Evolutionary conservation across 1,140 invertebrate genomes (phyloP).

Genomic region (Xylocopa sonorina): DNA sequence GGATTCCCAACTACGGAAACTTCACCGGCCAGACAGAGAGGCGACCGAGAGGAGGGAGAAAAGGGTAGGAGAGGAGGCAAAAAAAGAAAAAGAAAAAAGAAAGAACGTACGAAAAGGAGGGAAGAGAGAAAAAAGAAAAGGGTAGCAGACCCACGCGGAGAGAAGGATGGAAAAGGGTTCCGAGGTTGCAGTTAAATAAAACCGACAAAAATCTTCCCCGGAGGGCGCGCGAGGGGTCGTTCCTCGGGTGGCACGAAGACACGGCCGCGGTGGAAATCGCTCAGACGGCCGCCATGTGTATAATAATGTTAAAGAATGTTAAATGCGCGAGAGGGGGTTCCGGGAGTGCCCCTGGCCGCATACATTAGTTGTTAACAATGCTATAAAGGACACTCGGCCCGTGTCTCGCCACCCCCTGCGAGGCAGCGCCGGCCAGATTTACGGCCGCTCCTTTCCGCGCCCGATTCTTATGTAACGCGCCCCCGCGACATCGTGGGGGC

Average conservation of each 20-base stretch:
- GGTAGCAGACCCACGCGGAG: neutral
- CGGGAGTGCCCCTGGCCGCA: slow-evolving; percentile 71
- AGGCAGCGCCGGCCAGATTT: slow-evolving; percentile 68
- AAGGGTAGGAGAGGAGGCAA: no score
- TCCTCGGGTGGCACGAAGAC: slow-evolving; percentile 42
- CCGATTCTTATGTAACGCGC: slow-evolving; percentile 72
- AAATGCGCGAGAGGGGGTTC: slow-evolving; percentile 75
- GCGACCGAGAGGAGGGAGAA: neutral
- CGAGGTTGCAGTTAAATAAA: slow-evolving; percentile 69
- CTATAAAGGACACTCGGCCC: slow-evolving; percentile 81
- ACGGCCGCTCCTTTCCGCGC: slow-evolving; percentile 73
- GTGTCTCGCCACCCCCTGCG: slow-evolving; percentile 63
- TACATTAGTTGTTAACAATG: slow-evolving; percentile 83
- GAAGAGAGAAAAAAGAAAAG: slow-evolving; percentile 29
- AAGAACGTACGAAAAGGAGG: slow-evolving; percentile 8
- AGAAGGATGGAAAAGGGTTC: slow-evolving; percentile 52
- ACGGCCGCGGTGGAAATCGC: slow-evolving; percentile 44
- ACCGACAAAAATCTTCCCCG: slow-evolving; percentile 61
- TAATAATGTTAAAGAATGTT: slow-evolving; percentile 82
- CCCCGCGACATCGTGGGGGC: slow-evolving; percentile 42
- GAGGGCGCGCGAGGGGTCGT: slow-evolving; percentile 64
- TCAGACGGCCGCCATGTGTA: slow-evolving; percentile 80
- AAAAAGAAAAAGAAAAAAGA: no score
- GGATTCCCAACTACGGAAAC: slow-evolving; percentile 39
- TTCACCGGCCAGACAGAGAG: neutral